phyloP scores from a whole-genome alignment of 2,113 vertebrate genomes.

The Anolis sagrei region DNA sequence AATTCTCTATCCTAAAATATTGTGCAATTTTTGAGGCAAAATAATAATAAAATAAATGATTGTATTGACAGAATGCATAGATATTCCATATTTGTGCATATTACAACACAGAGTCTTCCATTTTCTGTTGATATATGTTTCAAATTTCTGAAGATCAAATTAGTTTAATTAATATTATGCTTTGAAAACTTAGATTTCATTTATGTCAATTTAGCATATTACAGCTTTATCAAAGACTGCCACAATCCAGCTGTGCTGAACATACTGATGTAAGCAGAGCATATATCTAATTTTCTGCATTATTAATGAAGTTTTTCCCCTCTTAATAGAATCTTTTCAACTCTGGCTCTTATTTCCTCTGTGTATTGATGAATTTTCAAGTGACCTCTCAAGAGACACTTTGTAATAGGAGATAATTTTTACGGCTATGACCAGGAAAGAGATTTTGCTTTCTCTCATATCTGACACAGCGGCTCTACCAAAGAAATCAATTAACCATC shows the following conservation, averaged over 20 bases:
- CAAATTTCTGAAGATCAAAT: slow-evolving; percentile 17
- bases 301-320: background rate
- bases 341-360: background rate
- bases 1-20: background rate
- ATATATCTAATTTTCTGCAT: background rate
- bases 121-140: background rate
- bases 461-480: background rate
- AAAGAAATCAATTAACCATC: slow-evolving; percentile 7
- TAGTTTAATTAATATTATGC: slow-evolving; percentile 29
- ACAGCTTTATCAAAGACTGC: slow-evolving; percentile 24
- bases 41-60: background rate
- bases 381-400: slow-evolving; percentile 3
- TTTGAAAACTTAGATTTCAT: slow-evolving; percentile 32
- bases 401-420: background rate
- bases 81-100: background rate
- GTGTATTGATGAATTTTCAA: background rate
- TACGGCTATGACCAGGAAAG: background rate
- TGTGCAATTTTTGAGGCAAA: no score
- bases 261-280: background rate
- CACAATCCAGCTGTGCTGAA: background rate
- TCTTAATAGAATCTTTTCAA: background rate
- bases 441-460: background rate
- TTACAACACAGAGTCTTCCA: background rate
- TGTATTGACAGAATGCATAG: background rate
- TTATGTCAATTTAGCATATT: slow-evolving; percentile 31